phyloP scores from a whole-genome alignment of 2,797 vertebrate species.

The Bradypodion pumilum region DNA sequence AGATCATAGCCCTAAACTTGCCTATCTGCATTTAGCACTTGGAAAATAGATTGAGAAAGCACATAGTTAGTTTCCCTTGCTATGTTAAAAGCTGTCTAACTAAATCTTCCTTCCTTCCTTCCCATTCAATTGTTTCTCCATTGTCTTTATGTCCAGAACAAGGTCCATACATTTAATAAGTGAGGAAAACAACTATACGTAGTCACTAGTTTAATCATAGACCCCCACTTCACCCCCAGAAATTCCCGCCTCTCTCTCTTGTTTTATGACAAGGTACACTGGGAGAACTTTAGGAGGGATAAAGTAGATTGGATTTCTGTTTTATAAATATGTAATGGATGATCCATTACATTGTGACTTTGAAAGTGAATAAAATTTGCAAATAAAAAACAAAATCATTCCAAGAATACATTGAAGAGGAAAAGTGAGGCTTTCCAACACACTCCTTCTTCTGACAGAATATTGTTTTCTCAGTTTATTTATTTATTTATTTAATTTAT shows the following conservation, averaged over 20 bases:
- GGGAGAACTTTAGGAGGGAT: background rate
- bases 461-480: slow-evolving; percentile 37
- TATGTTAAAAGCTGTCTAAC: no score
- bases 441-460: slow-evolving; percentile 8
- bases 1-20: background rate
- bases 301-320: background rate
- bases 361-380: background rate
- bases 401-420: background rate
- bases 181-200: no score
- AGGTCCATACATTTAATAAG: no score
- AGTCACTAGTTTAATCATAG: no score
- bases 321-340: background rate
- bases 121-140: no score
- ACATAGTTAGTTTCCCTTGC: no score
- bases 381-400: slow-evolving; percentile 11
- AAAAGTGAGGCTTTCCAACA: slow-evolving; percentile 1
- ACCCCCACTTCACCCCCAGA: no score
- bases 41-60: background rate
- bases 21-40: background rate
- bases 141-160: background rate
- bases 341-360: background rate
- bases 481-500: no score
- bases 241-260: background rate
- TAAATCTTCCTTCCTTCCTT: no score
- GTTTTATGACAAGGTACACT: no score